Evolutionary conservation across 2,888 invertebrate genomes (phyloP).

Genomic region (Sphaerophoria rueppellii): DNA sequence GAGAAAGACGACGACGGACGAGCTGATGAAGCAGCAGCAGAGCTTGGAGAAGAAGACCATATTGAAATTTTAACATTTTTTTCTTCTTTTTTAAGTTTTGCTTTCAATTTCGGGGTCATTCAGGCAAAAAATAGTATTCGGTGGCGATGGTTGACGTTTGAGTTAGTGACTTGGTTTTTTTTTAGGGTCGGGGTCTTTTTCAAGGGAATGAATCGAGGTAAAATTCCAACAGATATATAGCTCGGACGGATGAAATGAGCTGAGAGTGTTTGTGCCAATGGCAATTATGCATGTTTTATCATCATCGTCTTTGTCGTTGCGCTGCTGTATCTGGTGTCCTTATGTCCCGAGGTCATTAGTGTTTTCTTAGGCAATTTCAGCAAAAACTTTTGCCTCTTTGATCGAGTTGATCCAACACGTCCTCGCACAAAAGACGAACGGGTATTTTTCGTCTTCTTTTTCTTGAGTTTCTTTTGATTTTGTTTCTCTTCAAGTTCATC

Average conservation of each 20-base stretch:
- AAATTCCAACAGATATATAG: constrained; percentile 38
- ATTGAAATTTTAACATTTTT: constrained; percentile 54
- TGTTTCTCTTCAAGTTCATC: background rate
- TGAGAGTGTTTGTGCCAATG: constrained; percentile 67
- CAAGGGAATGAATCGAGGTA: constrained; percentile 13
- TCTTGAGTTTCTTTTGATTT: background rate
- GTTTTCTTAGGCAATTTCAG: constrained; percentile 41
- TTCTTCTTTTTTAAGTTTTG: constrained; percentile 45
- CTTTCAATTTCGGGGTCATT: constrained; percentile 60
- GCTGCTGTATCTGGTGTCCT: constrained; percentile 29
- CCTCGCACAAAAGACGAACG: constrained; percentile 19
- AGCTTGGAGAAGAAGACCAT: constrained; percentile 4
- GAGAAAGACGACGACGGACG: background rate
- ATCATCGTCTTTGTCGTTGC: constrained; percentile 20
- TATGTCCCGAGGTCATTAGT: constrained; percentile 34
- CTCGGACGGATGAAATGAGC: constrained; percentile 62
- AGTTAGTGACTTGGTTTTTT: too few relatives aligned
- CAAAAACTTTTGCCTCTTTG: constrained; percentile 46
- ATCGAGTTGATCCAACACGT: constrained; percentile 53
- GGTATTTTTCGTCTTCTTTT: background rate
- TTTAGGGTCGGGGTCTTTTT: background rate
- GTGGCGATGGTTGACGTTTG: background rate
- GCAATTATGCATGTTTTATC: constrained; percentile 62
- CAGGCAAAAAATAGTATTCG: constrained; percentile 38
- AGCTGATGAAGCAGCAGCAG: background rate